Percentiles rank a stretch among this genome's conserved stretches.
Evolutionary conservation across 2,797 vertebrate genomes (phyloP).

Genomic region (Decapterus maruadsi): DNA sequence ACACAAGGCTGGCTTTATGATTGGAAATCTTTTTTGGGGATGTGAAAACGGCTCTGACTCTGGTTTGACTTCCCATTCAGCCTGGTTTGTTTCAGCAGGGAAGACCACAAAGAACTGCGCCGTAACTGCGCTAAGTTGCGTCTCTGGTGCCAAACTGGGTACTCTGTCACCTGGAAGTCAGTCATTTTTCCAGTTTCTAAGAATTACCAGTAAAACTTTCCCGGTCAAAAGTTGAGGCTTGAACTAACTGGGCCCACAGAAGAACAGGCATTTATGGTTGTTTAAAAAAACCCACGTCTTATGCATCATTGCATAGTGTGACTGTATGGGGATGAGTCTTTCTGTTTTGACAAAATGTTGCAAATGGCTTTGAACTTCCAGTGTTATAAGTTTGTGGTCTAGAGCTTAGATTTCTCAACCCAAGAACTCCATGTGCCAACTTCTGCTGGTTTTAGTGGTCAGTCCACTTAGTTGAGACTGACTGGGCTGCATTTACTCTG

Average conservation of each 20-base stretch:
- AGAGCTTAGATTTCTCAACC: not conserved
- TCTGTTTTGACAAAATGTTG: not conserved
- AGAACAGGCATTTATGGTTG: not conserved
- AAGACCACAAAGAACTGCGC: too few relatives aligned
- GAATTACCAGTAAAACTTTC: not conserved
- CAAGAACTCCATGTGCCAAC: not conserved
- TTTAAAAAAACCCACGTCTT: not conserved
- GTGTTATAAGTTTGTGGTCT: conserved; percentile 22
- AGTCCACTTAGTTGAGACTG: conserved; percentile 12
- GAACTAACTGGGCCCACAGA: not conserved
- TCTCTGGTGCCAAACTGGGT: not conserved
- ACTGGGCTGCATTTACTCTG: conserved; percentile 4
- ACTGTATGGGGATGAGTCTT: not conserved
- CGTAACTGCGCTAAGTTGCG: too few relatives aligned
- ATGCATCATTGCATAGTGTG: not conserved
- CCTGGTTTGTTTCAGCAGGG: too few relatives aligned
- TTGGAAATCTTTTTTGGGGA: not conserved
- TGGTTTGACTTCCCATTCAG: conserved; percentile 8
- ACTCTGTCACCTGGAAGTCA: not conserved
- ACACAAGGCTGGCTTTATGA: not conserved
- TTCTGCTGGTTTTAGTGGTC: not conserved
- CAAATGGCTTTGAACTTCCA: conserved; percentile 13
- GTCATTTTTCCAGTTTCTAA: not conserved
- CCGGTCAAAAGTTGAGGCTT: not conserved
- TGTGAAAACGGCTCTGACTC: not conserved